A percentile compares a stretch with the other conserved stretches of the same genome.
phyloP scores from a whole-genome alignment of 2,113 vertebrate genomes.

The Eulemur macaco region DNA sequence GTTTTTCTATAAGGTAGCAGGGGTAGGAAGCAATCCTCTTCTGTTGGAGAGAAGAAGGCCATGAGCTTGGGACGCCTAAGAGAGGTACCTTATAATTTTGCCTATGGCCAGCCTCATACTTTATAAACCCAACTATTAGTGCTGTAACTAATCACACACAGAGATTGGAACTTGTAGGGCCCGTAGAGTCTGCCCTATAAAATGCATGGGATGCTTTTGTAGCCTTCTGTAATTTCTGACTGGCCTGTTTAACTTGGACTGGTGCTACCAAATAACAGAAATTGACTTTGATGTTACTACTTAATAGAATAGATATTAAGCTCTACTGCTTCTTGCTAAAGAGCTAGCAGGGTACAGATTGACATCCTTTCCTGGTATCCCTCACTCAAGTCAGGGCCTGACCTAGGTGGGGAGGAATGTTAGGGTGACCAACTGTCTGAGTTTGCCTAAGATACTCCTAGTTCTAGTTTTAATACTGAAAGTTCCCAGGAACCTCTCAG shows the following conservation, averaged over 20 bases:
- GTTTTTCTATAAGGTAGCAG: conserved; percentile 8
- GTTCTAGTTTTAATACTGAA: too few relatives aligned
- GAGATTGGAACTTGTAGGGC: not conserved
- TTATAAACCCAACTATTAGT: conserved; percentile 1
- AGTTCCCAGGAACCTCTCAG: not conserved
- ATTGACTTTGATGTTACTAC: not conserved
- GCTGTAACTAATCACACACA: not conserved
- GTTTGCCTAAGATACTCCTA: not conserved
- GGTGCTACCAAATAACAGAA: not conserved
- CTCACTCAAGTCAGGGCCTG: not conserved
- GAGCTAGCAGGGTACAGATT: not conserved
- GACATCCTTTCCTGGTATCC: not conserved
- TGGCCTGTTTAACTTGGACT: not conserved
- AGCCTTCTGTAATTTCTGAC: not conserved
- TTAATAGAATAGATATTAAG: not conserved
- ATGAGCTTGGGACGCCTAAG: not conserved
- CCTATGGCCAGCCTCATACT: conserved; percentile 15
- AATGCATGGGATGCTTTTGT: not conserved
- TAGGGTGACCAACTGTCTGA: not conserved
- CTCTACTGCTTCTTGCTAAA: not conserved
- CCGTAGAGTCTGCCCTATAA: not conserved
- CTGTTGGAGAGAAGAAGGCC: conserved; percentile 12
- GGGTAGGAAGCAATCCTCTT: not conserved
- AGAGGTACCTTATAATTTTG: conserved; percentile 34
- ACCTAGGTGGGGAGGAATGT: not conserved